Evolutionary conservation across 2,888 invertebrate genomes (phyloP).

Genomic region (Kryphioiulus occultus): DNA sequence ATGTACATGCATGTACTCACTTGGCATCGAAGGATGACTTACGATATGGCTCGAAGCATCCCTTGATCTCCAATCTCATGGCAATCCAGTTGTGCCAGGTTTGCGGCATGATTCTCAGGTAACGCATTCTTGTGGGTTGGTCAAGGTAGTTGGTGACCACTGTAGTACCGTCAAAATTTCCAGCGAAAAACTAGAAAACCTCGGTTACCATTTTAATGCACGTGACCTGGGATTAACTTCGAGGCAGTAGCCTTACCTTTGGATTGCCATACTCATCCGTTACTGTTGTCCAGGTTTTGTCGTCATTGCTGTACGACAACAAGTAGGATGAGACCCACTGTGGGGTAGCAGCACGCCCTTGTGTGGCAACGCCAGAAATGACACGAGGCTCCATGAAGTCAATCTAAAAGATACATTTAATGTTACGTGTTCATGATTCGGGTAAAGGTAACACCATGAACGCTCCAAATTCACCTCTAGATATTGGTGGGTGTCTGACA

Average conservation of each 20-base stretch:
- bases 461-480: no score
- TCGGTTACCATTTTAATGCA: background rate
- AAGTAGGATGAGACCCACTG: slow-evolving; percentile 79
- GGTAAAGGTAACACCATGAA: no score
- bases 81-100: slow-evolving; percentile 78
- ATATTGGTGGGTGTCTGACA: no score
- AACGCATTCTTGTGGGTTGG: slow-evolving; percentile 76
- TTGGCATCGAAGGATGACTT: slow-evolving; percentile 60
- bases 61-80: slow-evolving; percentile 77
- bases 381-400: slow-evolving; percentile 79
- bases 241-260: slow-evolving; percentile 60
- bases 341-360: slow-evolving; percentile 67
- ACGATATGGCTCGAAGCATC: slow-evolving; percentile 79
- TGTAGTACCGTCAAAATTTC: slow-evolving; percentile 73
- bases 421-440: no score
- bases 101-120: slow-evolving; percentile 74
- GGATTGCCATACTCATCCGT: slow-evolving; percentile 66
- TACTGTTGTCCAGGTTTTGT: slow-evolving; percentile 69
- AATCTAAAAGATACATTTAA: slow-evolving; percentile 66
- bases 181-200: slow-evolving; percentile 69
- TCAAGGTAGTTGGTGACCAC: slow-evolving; percentile 72
- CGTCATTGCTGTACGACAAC: slow-evolving; percentile 76
- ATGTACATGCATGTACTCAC: background rate
- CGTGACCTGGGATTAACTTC: background rate
- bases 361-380: slow-evolving; percentile 79